Evolutionary conservation across 2,113 vertebrate species (phyloP), one percentile per base, ranked within the genome.

Genomic region (Nymphicus hollandicus): DNA sequence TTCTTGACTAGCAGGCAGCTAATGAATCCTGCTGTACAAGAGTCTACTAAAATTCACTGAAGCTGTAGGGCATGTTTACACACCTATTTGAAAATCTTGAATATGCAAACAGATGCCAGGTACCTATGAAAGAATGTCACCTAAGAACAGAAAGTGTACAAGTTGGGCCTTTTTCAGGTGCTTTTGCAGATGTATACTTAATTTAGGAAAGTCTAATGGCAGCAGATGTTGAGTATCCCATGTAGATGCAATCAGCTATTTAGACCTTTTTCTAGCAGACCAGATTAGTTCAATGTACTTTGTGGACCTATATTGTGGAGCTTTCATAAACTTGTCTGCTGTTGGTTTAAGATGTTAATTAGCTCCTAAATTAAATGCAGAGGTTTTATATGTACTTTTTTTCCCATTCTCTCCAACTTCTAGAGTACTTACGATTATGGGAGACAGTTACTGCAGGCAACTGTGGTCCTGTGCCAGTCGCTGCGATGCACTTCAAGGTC

Each of bases 371-470:
- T 55, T 43, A 81, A 72, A 66, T 19, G 55, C 58, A 44, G 44
- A 74, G 37, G 28, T 63, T n/a, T 69, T 28, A 25, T 9, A 7
- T 70, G 23, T 68, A 2, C 25, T 66, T 74, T 77, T 65, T 93
- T 60, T 63, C 6, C n/a, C 41, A 37, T 76, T 10, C 9, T 6
- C 18, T 93, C 23, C 61, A 72, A 88, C 49, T 89, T 93, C 31
- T 95, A 99, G 99, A 99, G 99, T 95, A 99, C 99, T 13, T 99
- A 99, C 0, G 99, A 99, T 97, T 99, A 99, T 14, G 99, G 99
- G 9, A 98, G 99, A 5, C 99, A 99, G 97, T 96, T 99, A 96
- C 98, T 99, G 35, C 99, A 99, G 98, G 99, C 99, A 41, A 99
- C 99, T 0, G 99, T 99, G 39, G 99, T 99, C 47, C 97, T 99